phyloP scores from a whole-genome alignment of 2,888 invertebrate genomes.

The Cynaeus angustus region DNA sequence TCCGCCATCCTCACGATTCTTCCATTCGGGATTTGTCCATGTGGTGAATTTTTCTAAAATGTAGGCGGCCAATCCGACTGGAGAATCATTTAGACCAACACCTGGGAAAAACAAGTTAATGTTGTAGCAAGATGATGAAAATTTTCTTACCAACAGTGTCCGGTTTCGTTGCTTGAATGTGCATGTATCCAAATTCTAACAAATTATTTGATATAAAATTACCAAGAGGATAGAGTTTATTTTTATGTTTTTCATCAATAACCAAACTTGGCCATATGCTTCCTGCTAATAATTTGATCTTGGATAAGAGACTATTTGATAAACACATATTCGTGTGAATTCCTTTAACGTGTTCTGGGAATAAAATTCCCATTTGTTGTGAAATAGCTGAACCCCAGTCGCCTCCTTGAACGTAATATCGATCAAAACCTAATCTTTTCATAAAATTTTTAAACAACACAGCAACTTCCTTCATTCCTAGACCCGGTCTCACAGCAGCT shows the following conservation, averaged over 20 bases:
- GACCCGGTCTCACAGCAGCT: conserved; percentile 76
- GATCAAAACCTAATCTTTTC: conserved; percentile 77
- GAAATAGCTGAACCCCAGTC: conserved; percentile 87
- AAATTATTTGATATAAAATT: conserved; percentile 68
- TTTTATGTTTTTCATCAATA: conserved; percentile 73
- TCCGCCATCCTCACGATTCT: conserved; percentile 77
- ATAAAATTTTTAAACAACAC: conserved; percentile 80
- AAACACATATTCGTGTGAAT: conserved; percentile 78
- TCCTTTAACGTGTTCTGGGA: conserved; percentile 73
- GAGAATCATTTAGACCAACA: conserved; percentile 82
- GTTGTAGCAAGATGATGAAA: background rate
- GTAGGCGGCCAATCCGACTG: conserved; percentile 90
- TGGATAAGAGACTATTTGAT: conserved; percentile 60
- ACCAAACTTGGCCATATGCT: conserved; percentile 51
- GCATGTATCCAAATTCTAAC: conserved; percentile 79
- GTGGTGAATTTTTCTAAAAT: conserved; percentile 91
- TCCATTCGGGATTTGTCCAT: conserved; percentile 78
- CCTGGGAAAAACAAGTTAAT: conserved; percentile 71
- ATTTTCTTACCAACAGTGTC: conserved; percentile 83
- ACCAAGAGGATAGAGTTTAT: conserved; percentile 74
- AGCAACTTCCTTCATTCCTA: conserved; percentile 74
- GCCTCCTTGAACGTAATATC: conserved; percentile 84
- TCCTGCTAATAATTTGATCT: conserved; percentile 46
- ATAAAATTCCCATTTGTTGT: conserved; percentile 76
- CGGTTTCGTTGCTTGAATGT: conserved; percentile 91